Evolutionary conservation across 1,140 invertebrate species (phyloP).

Genomic region (Trichomalopsis sarcophagae): DNA sequence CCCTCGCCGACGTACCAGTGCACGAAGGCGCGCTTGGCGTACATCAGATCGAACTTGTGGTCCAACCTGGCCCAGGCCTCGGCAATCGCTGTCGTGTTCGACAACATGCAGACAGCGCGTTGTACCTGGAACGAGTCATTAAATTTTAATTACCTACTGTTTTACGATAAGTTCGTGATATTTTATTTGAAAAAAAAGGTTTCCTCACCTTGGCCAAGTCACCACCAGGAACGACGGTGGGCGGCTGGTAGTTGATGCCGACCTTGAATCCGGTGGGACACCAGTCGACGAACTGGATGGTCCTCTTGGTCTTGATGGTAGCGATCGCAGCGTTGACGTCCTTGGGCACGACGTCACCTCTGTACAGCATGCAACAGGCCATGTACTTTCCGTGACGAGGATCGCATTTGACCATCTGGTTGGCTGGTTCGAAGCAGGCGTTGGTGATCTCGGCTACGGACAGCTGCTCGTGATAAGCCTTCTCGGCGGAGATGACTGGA

Average conservation of each 20-base stretch:
- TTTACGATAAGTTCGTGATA: not conserved
- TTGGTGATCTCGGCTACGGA: slow-evolving; percentile 88
- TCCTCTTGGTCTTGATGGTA: slow-evolving; percentile 91
- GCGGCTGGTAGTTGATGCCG: slow-evolving; percentile 79
- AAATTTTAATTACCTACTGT: not conserved
- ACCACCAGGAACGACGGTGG: slow-evolving; percentile 68
- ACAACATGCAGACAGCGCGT: slow-evolving; percentile 85
- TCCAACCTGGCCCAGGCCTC: slow-evolving; percentile 83
- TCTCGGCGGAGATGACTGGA: slow-evolving; percentile 87
- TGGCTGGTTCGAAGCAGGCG: slow-evolving; percentile 87
- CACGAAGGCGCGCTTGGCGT: slow-evolving; percentile 86
- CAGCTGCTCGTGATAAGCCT: slow-evolving; percentile 81
- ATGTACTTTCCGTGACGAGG: slow-evolving; percentile 88
- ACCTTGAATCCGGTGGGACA: slow-evolving; percentile 88
- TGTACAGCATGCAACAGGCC: slow-evolving; percentile 91
- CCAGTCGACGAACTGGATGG: slow-evolving; percentile 90
- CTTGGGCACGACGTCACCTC: slow-evolving; percentile 78
- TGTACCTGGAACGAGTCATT: slow-evolving; percentile 50
- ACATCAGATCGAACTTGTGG: slow-evolving; percentile 90
- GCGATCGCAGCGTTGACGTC: slow-evolving; percentile 88
- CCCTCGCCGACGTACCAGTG: slow-evolving; percentile 86
- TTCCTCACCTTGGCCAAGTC: slow-evolving; percentile 51
- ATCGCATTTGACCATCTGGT: slow-evolving; percentile 92
- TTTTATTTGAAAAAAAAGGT: not conserved
- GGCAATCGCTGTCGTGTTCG: slow-evolving; percentile 87